Evolutionary conservation across 1,140 invertebrate genomes (phyloP).

Genomic region (Panagrolaimus sp.): DNA sequence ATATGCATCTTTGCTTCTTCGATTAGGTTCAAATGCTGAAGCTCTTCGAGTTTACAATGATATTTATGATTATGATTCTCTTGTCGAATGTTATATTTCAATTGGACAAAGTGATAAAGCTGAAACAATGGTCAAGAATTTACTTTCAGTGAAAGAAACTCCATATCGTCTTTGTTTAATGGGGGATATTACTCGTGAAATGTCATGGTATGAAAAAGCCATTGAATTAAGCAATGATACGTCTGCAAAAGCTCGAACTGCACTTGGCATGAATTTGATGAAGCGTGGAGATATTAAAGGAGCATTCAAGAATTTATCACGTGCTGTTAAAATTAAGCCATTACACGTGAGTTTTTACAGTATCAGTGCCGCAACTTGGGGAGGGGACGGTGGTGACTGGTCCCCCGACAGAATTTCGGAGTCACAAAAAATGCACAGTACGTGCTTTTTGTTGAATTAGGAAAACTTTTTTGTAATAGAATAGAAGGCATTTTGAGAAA

Average conservation of each 20-base stretch:
- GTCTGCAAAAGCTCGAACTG: conserved; percentile 4
- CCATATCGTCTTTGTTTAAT: conserved; percentile 6
- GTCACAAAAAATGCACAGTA: too few species aligned
- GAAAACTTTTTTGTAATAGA: too few species aligned
- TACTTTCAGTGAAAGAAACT: conserved; percentile 7
- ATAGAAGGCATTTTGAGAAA: too few species aligned
- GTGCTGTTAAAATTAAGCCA: conserved; percentile 75
- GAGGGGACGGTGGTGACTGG: too few species aligned
- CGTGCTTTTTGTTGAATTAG: too few species aligned
- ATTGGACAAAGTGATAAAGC: conserved; percentile 10
- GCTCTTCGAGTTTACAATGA: background rate
- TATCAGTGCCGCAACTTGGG: too few species aligned
- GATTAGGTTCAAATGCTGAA: background rate
- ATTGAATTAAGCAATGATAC: background rate
- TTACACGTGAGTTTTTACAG: too few species aligned
- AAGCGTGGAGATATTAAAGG: conserved; percentile 68
- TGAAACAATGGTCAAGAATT: conserved; percentile 1
- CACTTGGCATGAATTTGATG: conserved; percentile 61
- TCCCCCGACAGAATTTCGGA: too few species aligned
- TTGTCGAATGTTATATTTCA: conserved; percentile 3
- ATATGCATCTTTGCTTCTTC: background rate
- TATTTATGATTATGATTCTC: conserved; percentile 12
- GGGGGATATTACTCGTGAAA: background rate
- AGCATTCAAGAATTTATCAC: conserved; percentile 73
- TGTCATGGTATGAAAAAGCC: background rate